Percentiles rank a stretch among this genome's conserved stretches.
phyloP scores from a whole-genome alignment of 2,113 vertebrate genomes.

The Dromas ardeola region DNA sequence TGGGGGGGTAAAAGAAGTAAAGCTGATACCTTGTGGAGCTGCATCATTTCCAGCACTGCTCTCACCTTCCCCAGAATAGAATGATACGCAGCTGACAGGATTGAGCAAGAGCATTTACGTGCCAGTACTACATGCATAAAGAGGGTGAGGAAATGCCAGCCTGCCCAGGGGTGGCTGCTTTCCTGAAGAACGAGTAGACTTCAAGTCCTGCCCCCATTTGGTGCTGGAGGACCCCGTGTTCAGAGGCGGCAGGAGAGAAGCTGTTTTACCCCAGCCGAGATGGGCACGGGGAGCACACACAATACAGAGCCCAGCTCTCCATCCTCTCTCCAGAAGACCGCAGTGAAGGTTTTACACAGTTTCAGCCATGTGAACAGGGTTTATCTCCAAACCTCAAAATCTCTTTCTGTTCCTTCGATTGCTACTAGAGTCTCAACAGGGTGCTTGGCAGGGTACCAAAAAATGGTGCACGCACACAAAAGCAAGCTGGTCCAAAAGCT shows the following conservation, averaged over 20 bases:
- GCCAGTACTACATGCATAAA: not conserved
- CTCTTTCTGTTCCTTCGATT: not conserved
- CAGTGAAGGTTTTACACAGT: not conserved
- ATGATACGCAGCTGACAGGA: not conserved
- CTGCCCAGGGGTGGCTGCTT: not conserved
- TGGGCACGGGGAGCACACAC: rapidly evolving
- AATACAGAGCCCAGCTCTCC: not conserved
- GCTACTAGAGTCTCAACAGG: not conserved
- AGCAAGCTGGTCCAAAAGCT: not conserved
- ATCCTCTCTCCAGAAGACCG: not conserved
- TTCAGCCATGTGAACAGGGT: not conserved
- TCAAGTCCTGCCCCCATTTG: not conserved
- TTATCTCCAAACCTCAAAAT: not conserved
- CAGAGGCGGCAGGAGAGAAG: not conserved
- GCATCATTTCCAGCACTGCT: not conserved
- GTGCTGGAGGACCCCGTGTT: not conserved
- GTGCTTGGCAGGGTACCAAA: not conserved
- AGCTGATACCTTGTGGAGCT: not conserved
- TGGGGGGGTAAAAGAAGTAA: not conserved
- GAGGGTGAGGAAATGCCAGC: not conserved
- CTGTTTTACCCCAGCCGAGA: not conserved
- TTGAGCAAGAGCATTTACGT: not conserved
- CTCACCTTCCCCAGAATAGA: slow-evolving; percentile 38
- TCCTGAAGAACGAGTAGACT: not conserved
- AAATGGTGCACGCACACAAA: not conserved